These are phyloP conservation scores for Parthenolecanium corni DNA, from an alignment of 2,888 invertebrate species.

Conservation along the genomic window DNA sequence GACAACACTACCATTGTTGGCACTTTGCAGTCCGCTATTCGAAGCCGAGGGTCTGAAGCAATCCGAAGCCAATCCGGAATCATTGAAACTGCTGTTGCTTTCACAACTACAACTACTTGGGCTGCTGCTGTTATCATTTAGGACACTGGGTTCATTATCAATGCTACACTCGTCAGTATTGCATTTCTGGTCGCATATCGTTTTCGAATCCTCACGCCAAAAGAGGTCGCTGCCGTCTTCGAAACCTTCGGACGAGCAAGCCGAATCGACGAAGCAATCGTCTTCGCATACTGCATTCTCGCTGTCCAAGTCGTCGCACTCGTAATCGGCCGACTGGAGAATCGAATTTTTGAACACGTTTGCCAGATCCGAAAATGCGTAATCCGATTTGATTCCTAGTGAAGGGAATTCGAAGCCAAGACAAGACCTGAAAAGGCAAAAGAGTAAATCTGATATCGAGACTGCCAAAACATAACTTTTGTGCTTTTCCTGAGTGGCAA, in stretches of 20 bases:
- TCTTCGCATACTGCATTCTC: neutral
- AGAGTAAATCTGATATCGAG: too few species aligned
- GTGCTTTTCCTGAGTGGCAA: too few species aligned
- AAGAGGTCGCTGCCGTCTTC: neutral
- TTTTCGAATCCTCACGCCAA: neutral
- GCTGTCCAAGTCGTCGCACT: neutral
- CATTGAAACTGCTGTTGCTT: neutral
- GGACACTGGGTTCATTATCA: neutral
- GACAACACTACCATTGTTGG: too few species aligned
- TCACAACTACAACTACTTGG: neutral
- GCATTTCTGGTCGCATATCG: neutral
- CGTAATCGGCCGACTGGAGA: constrained; percentile 1
- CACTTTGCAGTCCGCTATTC: neutral
- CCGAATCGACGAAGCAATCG: constrained; percentile 5
- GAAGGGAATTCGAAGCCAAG: too few species aligned
- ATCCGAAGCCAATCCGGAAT: neutral
- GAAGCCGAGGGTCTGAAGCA: neutral
- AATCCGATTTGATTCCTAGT: too few species aligned
- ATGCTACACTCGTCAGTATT: neutral
- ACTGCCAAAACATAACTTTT: too few species aligned
- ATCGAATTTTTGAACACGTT: constrained; percentile 25
- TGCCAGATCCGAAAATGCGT: too few species aligned
- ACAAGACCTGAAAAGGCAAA: too few species aligned
- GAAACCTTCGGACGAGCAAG: constrained; percentile 1
- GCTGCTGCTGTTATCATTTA: constrained; percentile 3